These are phyloP conservation scores for Drosophila nigrodunni DNA, from an alignment of 1,140 invertebrate genomes.

Conservation along the genomic window DNA sequence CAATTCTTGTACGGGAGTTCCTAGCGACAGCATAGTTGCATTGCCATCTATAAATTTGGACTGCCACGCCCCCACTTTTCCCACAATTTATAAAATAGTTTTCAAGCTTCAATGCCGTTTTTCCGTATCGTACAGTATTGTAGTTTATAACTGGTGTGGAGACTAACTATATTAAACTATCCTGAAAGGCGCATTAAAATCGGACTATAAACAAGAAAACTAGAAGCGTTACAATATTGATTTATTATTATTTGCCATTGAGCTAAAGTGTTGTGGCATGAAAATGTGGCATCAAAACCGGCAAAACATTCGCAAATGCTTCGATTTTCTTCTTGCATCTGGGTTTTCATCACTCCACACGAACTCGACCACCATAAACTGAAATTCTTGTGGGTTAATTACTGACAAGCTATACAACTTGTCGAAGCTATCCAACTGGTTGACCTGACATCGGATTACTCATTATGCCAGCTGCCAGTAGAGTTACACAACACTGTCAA, in stretches of 20 bases:
- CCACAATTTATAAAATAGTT: no score
- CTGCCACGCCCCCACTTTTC: no score
- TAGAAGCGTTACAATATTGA: no score
- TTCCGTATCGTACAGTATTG: no score
- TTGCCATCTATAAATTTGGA: no score
- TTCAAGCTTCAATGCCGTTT: no score
- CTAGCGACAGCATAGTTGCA: no score
- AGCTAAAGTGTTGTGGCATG: conserved; percentile 67
- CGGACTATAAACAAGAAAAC: no score
- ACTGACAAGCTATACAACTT: conserved; percentile 13
- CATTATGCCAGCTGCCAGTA: conserved; percentile 25
- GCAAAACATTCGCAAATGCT: conserved; percentile 9
- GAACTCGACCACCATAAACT: background rate
- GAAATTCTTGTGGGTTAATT: conserved; percentile 34
- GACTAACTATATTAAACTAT: no score
- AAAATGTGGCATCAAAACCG: conserved; percentile 39
- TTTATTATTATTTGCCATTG: conserved; percentile 82
- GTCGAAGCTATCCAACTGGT: conserved; percentile 1
- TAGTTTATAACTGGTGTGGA: no score
- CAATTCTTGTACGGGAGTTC: no score
- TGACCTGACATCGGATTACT: conserved; percentile 4
- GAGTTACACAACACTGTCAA: background rate
- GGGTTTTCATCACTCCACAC: background rate
- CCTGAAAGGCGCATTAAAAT: no score
- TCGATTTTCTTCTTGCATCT: conserved; percentile 12